Conservation (phyloP, 2,888 invertebrate species). For the Drosophila mimetica region DNA sequence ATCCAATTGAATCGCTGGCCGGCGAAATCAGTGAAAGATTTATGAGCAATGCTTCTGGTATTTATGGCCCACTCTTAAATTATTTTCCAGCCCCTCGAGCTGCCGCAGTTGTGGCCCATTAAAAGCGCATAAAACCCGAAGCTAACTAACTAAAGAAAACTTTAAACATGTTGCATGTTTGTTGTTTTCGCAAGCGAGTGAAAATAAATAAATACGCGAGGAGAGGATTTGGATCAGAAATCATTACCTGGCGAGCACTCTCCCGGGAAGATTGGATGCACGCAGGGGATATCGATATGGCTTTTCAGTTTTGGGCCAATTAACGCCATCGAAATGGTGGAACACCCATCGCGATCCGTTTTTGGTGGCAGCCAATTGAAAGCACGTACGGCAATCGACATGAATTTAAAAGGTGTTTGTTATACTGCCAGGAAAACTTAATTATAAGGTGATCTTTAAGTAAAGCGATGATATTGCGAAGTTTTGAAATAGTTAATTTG, state of each 20-base stretch:
- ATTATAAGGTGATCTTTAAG: neutral
- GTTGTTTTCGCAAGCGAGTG: conserved; percentile 57
- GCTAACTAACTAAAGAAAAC: conserved; percentile 25
- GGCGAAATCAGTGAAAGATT: conserved; percentile 81
- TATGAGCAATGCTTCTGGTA: conserved; percentile 72
- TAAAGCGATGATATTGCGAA: too few species aligned
- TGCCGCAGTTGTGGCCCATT: conserved; percentile 14
- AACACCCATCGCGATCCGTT: conserved; percentile 54
- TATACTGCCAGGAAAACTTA: neutral
- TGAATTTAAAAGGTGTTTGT: neutral
- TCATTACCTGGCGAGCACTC: conserved; percentile 5
- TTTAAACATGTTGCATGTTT: conserved; percentile 48
- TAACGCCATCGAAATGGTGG: conserved; percentile 54
- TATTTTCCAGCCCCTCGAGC: conserved; percentile 54
- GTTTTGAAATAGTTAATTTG: too few species aligned
- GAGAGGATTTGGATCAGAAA: conserved; percentile 1
- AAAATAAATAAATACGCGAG: conserved; percentile 59
- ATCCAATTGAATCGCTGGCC: conserved; percentile 73
- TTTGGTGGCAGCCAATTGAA: conserved; percentile 30
- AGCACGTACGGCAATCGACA: neutral
- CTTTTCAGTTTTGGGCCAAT: conserved; percentile 54
- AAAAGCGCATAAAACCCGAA: conserved; percentile 34
- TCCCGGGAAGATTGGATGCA: conserved; percentile 8
- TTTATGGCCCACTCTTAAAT: conserved; percentile 68
- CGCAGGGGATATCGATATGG: conserved; percentile 19